These are phyloP conservation scores for Agelastica alni DNA, from an alignment of 2,888 invertebrate species.

Conservation along the genomic window DNA sequence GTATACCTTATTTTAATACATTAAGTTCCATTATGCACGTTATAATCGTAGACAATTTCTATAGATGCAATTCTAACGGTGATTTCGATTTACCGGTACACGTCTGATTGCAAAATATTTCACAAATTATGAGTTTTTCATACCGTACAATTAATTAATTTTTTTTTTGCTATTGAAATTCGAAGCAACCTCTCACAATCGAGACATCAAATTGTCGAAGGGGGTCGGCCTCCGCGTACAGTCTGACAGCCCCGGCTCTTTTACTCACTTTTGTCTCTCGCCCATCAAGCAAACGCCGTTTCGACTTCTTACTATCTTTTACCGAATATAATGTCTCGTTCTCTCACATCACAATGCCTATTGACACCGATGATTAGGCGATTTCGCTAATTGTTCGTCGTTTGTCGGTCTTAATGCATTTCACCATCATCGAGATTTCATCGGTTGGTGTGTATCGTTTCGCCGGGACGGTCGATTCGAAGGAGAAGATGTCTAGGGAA, in stretches of 20 bases:
- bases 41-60: too few species aligned
- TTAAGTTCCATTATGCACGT: too few species aligned
- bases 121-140: too few species aligned
- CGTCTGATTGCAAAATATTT: too few species aligned
- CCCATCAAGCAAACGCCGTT: conserved; percentile 11
- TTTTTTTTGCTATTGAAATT: background rate
- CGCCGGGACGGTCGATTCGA: conserved; percentile 10
- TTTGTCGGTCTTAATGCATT: conserved; percentile 23
- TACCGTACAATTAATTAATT: too few species aligned
- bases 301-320: conserved; percentile 2
- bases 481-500: conserved; percentile 18
- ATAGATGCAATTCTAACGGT: too few species aligned
- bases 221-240: conserved; percentile 6
- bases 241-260: conserved; percentile 4
- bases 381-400: conserved; percentile 22
- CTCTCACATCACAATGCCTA: conserved; percentile 21
- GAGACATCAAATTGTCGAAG: conserved; percentile 1
- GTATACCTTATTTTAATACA: too few species aligned
- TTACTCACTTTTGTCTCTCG: conserved; percentile 15
- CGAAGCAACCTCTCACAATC: conserved; percentile 4
- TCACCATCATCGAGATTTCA: conserved; percentile 15
- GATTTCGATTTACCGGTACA: too few species aligned
- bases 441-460: conserved; percentile 15
- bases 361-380: conserved; percentile 25
- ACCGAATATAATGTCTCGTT: conserved; percentile 9